A percentile compares a stretch with the other conserved stretches of the same genome.
These are phyloP conservation scores for Antheraea pernyi DNA, from an alignment of 1,140 invertebrate genomes.

Conservation along the genomic window DNA sequence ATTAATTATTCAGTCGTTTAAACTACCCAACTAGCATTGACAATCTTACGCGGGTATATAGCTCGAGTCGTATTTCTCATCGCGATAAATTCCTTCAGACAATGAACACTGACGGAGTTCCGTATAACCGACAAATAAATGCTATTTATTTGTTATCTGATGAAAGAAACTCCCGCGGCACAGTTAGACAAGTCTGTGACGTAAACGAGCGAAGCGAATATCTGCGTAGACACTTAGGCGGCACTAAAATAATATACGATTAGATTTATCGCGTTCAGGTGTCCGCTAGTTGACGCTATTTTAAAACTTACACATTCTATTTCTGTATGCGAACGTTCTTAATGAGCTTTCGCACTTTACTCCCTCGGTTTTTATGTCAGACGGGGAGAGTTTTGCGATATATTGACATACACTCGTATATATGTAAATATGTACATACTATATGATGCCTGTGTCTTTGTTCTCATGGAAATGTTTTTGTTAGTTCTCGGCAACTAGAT, in stretches of 20 bases:
- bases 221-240: conserved; percentile 18
- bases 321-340: conserved; percentile 12
- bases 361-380: conserved; percentile 17
- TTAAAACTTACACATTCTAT: conserved; percentile 20
- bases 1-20: no score
- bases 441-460: no score
- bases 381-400: not conserved
- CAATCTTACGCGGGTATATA: no score
- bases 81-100: not conserved
- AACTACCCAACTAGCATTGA: no score
- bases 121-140: not conserved
- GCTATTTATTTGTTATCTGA: conserved; percentile 6
- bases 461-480: no score
- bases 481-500: no score
- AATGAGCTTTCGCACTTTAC: conserved; percentile 18
- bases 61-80: no score
- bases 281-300: conserved; percentile 25
- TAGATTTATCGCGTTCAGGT: conserved; percentile 38
- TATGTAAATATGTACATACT: no score
- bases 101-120: not conserved
- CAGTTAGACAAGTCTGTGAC: conserved; percentile 6
- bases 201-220: conserved; percentile 7
- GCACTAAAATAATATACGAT: conserved; percentile 32
- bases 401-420: not conserved
- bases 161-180: not conserved